A percentile compares a stretch with the other conserved stretches of the same genome.
These are phyloP conservation scores for Rhegmatorhina hoffmannsi DNA, from an alignment of 2,113 vertebrate genomes.

Conservation along the genomic window DNA sequence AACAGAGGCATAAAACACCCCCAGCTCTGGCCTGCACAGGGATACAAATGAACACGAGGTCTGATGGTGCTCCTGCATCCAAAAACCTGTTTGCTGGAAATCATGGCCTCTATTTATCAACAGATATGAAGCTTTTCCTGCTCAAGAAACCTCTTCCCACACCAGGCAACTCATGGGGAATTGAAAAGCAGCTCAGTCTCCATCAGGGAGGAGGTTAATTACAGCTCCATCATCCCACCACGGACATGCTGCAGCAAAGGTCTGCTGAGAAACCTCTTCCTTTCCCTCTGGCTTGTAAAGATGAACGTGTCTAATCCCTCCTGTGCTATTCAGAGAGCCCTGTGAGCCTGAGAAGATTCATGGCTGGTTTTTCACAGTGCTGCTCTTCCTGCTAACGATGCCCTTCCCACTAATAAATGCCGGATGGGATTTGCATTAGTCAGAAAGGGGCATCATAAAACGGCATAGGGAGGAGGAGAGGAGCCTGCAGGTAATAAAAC, in stretches of 20 bases:
- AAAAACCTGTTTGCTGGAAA: neutral
- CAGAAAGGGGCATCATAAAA: conserved; percentile 28
- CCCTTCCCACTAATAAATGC: conserved; percentile 52
- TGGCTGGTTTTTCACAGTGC: neutral
- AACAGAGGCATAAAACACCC: neutral
- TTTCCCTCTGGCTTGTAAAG: conserved; percentile 1
- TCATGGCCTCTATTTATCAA: neutral
- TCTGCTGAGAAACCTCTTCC: conserved; percentile 48
- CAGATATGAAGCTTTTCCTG: neutral
- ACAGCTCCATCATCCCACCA: neutral
- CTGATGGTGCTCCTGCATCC: neutral
- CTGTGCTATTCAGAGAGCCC: neutral
- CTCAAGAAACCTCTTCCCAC: neutral
- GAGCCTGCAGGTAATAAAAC: conserved; percentile 32
- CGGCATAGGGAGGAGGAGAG: neutral
- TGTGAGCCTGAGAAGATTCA: conserved; percentile 18
- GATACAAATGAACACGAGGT: neutral
- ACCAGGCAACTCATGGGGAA: neutral
- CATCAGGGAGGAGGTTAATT: conserved; percentile 14
- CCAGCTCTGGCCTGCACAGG: rapidly evolving
- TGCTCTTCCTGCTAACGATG: conserved; percentile 52
- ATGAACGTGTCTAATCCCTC: conserved; percentile 50
- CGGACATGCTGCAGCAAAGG: neutral
- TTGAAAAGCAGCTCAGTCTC: neutral
- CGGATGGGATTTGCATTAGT: conserved; percentile 20